phyloP scores from a whole-genome alignment of 2,113 vertebrate species.

The Mirounga angustirostris region DNA sequence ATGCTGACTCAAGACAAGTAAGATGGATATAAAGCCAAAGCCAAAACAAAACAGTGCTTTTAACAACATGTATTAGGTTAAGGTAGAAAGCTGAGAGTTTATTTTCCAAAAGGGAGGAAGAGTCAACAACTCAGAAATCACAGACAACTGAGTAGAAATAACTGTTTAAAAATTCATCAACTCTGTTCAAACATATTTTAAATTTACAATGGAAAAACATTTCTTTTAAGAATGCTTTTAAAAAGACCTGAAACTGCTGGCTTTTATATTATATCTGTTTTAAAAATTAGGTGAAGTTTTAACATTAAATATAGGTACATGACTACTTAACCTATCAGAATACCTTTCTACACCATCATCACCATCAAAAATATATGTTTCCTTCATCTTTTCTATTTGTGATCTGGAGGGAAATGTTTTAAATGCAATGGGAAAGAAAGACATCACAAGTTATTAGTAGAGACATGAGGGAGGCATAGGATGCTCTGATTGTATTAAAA shows the following conservation, averaged over 20 bases:
- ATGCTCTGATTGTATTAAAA: background rate
- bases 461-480: background rate
- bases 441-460: background rate
- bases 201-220: background rate
- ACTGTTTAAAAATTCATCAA: background rate
- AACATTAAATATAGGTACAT: background rate
- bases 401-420: background rate
- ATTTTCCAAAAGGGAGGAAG: background rate
- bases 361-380: background rate
- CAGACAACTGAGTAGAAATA: background rate
- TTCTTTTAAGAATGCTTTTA: background rate
- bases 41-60: background rate
- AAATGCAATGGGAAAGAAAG: background rate
- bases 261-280: background rate
- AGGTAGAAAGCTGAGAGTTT: background rate
- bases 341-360: background rate
- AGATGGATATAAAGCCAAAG: background rate
- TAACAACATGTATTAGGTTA: background rate
- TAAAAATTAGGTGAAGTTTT: background rate
- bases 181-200: conserved; percentile 37
- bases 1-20: background rate
- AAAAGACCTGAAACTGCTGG: background rate
- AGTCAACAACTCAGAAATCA: background rate
- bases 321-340: background rate
- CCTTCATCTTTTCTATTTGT: background rate